Percentiles rank a stretch among this genome's conserved stretches.
These are phyloP conservation scores for Pelecanoides urinatrix DNA, from an alignment of 2,113 vertebrate genomes.

Conservation along the genomic window DNA sequence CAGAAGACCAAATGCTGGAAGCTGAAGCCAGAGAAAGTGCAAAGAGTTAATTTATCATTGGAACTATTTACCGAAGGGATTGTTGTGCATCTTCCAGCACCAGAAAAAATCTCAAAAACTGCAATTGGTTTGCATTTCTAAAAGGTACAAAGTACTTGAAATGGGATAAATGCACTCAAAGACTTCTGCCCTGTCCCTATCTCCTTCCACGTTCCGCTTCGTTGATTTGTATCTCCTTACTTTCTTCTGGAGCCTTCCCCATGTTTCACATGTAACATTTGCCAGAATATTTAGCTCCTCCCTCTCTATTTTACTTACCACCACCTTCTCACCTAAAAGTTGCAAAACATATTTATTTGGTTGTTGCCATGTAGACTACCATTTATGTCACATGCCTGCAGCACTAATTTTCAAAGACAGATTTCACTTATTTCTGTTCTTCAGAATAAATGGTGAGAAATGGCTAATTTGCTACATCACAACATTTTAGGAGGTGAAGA, in stretches of 20 bases:
- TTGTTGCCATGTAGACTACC: background rate
- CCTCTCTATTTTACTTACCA: slow-evolving; percentile 38
- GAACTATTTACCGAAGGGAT: background rate
- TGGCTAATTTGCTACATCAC: slow-evolving; percentile 51
- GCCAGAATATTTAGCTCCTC: slow-evolving; percentile 16
- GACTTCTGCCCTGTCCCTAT: background rate
- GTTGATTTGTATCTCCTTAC: background rate
- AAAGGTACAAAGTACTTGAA: background rate
- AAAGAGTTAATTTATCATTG: background rate
- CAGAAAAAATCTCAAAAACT: background rate
- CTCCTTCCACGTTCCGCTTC: background rate
- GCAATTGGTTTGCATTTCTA: background rate
- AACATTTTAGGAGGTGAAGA: slow-evolving; percentile 51
- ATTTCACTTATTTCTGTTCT: slow-evolving; percentile 48
- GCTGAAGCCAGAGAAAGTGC: background rate
- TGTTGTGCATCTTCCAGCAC: background rate
- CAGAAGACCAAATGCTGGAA: background rate
- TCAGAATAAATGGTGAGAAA: slow-evolving; percentile 48
- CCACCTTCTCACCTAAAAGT: slow-evolving; percentile 29
- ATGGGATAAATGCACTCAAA: background rate
- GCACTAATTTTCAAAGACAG: slow-evolving; percentile 23
- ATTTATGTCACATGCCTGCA: slow-evolving; percentile 21
- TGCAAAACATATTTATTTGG: slow-evolving; percentile 34
- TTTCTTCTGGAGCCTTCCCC: background rate
- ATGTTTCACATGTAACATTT: background rate